Evolutionary conservation across 2,888 invertebrate species (phyloP).

Genomic region (Dicyrtomina minuta): DNA sequence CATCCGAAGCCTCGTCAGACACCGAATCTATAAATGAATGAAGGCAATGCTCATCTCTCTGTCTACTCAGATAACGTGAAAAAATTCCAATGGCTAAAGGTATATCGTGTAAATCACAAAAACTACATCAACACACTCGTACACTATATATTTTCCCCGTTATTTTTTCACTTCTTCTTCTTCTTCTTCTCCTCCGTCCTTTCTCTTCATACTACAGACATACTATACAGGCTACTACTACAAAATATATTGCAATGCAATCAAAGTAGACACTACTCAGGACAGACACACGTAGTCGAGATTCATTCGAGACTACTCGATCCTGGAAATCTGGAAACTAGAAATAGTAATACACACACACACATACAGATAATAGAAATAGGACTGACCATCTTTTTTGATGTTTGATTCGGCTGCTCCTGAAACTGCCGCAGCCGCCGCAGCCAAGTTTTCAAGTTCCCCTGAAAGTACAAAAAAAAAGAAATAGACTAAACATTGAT

Average conservation of each 20-base stretch:
- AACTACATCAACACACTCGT: background rate
- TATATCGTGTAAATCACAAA: background rate
- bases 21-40: constrained; percentile 34
- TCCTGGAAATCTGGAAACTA: too few species aligned
- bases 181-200: too few species aligned
- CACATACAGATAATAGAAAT: background rate
- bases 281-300: too few species aligned
- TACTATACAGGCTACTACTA: too few species aligned
- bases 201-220: too few species aligned
- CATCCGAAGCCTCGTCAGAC: constrained; percentile 40
- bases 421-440: constrained; percentile 35
- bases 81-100: background rate
- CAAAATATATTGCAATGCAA: too few species aligned
- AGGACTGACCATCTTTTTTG: constrained; percentile 36
- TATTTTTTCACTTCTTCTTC: too few species aligned
- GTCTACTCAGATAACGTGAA: constrained; percentile 9
- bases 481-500: constrained; percentile 31
- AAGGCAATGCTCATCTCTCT: constrained; percentile 21
- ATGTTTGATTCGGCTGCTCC: constrained; percentile 36
- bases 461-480: constrained; percentile 41
- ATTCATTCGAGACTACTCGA: too few species aligned
- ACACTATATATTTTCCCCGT: too few species aligned
- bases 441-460: constrained; percentile 52
- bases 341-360: too few species aligned
- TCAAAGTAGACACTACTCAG: too few species aligned